Conservation (phyloP, 2,888 invertebrate genomes). For the Daptonema setosum region DNA sequence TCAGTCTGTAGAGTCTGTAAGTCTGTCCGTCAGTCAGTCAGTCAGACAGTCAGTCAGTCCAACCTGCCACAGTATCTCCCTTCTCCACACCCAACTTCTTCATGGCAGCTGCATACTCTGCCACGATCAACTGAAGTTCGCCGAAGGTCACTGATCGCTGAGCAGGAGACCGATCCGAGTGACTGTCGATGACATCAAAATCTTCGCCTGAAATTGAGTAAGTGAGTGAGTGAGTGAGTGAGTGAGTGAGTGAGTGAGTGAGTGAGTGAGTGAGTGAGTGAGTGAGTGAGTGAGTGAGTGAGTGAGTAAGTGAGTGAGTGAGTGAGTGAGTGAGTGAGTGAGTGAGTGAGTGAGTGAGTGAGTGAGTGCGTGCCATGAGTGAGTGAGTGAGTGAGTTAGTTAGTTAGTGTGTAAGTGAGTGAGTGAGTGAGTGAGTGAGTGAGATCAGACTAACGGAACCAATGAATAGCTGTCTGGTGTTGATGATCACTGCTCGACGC, state of each 20-base stretch:
- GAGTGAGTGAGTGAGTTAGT: neutral
- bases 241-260: neutral
- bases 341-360: neutral
- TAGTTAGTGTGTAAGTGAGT: neutral
- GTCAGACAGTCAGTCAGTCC: neutral
- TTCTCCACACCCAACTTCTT: no score
- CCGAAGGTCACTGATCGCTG: slow-evolving; percentile 26
- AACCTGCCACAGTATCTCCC: no score
- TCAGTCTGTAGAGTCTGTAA: no score
- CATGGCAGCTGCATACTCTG: slow-evolving; percentile 29
- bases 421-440: no score
- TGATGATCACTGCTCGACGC: no score
- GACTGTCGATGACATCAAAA: neutral
- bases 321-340: no score
- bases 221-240: neutral
- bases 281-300: no score
- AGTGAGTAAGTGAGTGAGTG: neutral
- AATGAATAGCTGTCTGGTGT: no score
- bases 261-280: no score
- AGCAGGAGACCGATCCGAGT: no score
- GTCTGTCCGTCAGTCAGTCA: no score
- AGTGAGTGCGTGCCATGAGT: neutral
- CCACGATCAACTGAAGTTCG: slow-evolving; percentile 28
- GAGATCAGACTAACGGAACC: no score
- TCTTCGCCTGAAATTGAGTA: slow-evolving; percentile 3